These are phyloP conservation scores for Cosmorhoe ocellata DNA, from an alignment of 2,888 invertebrate genomes.

Conservation along the genomic window DNA sequence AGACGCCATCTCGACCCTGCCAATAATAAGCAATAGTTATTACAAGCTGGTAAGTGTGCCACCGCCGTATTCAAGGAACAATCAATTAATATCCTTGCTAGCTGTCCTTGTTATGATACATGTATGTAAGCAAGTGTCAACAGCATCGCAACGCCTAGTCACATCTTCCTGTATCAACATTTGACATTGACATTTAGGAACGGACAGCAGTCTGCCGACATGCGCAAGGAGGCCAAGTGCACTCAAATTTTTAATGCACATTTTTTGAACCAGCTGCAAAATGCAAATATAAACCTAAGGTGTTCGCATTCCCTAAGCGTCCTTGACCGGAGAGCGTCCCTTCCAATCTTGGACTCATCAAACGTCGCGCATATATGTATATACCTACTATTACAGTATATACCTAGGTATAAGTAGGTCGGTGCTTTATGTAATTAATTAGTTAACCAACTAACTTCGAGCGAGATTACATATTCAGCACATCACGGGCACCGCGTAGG, in stretches of 20 bases:
- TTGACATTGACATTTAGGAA: constrained; percentile 74
- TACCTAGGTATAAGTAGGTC: no score
- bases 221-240: constrained; percentile 45
- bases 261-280: constrained; percentile 48
- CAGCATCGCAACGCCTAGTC: constrained; percentile 51
- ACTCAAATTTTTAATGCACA: constrained; percentile 43
- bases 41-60: constrained; percentile 21
- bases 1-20: constrained; percentile 29
- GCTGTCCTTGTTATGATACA: constrained; percentile 60
- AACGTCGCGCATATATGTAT: constrained; percentile 30
- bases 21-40: constrained; percentile 22
- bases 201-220: constrained; percentile 43
- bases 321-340: constrained; percentile 64
- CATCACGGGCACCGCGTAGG: constrained; percentile 16
- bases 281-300: constrained; percentile 46
- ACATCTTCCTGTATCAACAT: constrained; percentile 64
- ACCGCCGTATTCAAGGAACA: constrained; percentile 26
- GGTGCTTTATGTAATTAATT: constrained; percentile 16
- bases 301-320: constrained; percentile 55
- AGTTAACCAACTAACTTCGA: constrained; percentile 21
- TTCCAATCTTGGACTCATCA: constrained; percentile 53
- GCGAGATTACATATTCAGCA: constrained; percentile 17
- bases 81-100: constrained; percentile 39
- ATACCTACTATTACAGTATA: no score
- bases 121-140: constrained; percentile 38